Evolutionary conservation across 2,888 invertebrate species (phyloP).

Genomic region (Phyllotreta striolata): DNA sequence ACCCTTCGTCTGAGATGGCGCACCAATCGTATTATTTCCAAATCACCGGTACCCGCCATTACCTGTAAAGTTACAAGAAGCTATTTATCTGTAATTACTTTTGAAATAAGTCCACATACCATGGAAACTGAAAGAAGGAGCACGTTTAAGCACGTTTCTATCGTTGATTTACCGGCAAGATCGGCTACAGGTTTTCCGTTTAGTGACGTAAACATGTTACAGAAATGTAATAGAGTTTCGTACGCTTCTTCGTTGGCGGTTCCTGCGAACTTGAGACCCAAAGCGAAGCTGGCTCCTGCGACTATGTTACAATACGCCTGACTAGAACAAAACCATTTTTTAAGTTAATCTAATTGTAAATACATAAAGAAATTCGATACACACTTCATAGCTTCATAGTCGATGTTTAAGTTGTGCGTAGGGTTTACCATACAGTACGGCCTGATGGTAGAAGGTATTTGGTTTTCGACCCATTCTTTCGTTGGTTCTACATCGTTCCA

Average conservation of each 20-base stretch:
- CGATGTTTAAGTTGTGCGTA: slow-evolving; percentile 71
- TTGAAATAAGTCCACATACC: slow-evolving; percentile 61
- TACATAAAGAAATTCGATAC: slow-evolving; percentile 43
- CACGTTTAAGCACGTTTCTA: slow-evolving; percentile 88
- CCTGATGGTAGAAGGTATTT: slow-evolving; percentile 79
- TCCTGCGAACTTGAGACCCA: slow-evolving; percentile 94
- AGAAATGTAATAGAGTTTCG: slow-evolving; percentile 77
- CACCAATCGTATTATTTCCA: slow-evolving; percentile 81
- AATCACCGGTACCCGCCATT: slow-evolving; percentile 95
- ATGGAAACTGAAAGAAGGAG: slow-evolving; percentile 82
- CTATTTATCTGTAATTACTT: background rate
- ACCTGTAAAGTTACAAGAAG: slow-evolving; percentile 63
- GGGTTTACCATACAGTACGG: slow-evolving; percentile 82
- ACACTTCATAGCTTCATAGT: slow-evolving; percentile 94
- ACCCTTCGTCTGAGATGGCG: slow-evolving; percentile 85
- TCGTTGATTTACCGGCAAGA: slow-evolving; percentile 87
- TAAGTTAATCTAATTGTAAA: slow-evolving; percentile 17
- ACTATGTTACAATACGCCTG: slow-evolving; percentile 97
- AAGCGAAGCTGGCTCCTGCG: slow-evolving; percentile 92
- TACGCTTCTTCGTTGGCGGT: slow-evolving; percentile 85
- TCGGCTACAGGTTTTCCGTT: slow-evolving; percentile 79
- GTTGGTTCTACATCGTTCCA: slow-evolving; percentile 88
- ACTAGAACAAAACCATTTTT: slow-evolving; percentile 62
- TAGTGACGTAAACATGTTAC: slow-evolving; percentile 73
- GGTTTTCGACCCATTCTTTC: slow-evolving; percentile 83